These are phyloP conservation scores for Pungitius pungitius DNA, from an alignment of 2,113 vertebrate genomes.

Conservation along the genomic window DNA sequence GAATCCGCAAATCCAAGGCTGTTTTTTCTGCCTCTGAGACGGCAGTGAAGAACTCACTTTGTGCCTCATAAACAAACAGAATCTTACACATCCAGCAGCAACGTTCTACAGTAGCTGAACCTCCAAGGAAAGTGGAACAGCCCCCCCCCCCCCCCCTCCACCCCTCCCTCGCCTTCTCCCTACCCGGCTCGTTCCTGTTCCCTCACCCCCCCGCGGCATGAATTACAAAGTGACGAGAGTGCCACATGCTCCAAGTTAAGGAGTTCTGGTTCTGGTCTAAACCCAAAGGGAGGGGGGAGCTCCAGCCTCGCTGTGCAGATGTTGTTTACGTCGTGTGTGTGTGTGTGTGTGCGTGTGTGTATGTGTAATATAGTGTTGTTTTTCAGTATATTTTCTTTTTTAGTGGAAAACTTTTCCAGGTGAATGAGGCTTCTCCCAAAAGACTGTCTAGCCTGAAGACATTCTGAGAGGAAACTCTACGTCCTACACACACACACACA, in stretches of 20 bases:
- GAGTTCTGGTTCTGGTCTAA: too few species aligned
- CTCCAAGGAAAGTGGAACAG: not conserved
- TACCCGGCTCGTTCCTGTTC: conserved; percentile 7
- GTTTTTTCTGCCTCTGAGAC: too few species aligned
- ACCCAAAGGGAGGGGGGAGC: not conserved
- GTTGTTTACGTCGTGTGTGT: conserved; percentile 31
- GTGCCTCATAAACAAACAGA: not conserved
- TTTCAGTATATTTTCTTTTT: not conserved
- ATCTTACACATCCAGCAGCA: not conserved
- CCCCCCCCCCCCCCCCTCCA: too few species aligned
- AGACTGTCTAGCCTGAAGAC: too few species aligned
- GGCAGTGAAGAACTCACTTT: too few species aligned
- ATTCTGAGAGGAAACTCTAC: too few species aligned
- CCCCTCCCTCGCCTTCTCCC: too few species aligned
- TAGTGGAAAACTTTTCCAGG: too few species aligned
- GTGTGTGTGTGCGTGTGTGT: not conserved
- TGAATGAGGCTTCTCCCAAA: too few species aligned
- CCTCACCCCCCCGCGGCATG: conserved; percentile 19
- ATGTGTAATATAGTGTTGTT: not conserved
- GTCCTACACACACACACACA: too few species aligned
- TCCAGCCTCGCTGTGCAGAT: conserved; percentile 21
- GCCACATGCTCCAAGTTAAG: not conserved
- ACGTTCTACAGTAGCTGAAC: not conserved
- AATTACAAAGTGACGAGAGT: too few species aligned
- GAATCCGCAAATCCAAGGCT: too few species aligned